These are phyloP conservation scores for Tinea semifulvella DNA, from an alignment of 2,888 invertebrate species.

Conservation along the genomic window DNA sequence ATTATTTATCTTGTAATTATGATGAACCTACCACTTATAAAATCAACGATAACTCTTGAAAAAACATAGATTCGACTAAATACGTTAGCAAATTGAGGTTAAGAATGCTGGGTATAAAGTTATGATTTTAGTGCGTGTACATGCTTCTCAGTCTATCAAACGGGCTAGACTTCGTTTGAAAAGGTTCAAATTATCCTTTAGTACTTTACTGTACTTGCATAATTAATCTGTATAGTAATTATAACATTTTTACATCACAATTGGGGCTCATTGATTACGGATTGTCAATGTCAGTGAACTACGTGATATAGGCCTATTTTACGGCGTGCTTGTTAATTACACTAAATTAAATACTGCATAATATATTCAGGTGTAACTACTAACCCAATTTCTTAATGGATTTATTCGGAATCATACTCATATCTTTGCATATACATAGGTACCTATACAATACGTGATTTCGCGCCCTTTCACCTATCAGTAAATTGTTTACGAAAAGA, in stretches of 20 bases:
- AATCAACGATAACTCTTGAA: neutral
- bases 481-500: neutral
- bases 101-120: conserved; percentile 26
- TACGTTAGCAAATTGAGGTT: conserved; percentile 47
- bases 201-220: neutral
- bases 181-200: neutral
- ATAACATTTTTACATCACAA: conserved; percentile 10
- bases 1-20: neutral
- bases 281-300: conserved; percentile 32
- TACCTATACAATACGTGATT: conserved; percentile 27
- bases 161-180: neutral
- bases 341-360: neutral
- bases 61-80: neutral
- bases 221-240: neutral
- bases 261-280: conserved; percentile 35
- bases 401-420: neutral
- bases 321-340: neutral
- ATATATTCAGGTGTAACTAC: neutral
- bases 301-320: neutral
- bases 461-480: conserved; percentile 61
- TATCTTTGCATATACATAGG: neutral
- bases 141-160: neutral
- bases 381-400: neutral
- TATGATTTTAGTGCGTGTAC: conserved; percentile 5
- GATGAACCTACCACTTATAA: neutral